Evolutionary conservation across 2,888 invertebrate species (phyloP), one percentile per base, ranked within the genome.

Genomic region (Acrobasis repandana): DNA sequence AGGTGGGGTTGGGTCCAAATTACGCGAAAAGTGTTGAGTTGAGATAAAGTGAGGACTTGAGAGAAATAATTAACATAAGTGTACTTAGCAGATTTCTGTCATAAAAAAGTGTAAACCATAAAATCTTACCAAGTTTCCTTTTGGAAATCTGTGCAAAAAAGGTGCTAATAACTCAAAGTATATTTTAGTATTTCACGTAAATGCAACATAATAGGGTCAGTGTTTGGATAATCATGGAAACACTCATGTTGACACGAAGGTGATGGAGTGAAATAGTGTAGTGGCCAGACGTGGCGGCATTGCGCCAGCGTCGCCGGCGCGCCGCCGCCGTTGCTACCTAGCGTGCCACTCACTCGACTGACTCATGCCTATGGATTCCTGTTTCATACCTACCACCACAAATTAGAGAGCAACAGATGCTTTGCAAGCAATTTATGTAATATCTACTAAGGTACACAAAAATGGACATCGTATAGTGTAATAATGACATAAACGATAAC

Each of bases 281-380:
- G 66, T 65, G 63, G 64, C 61, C 62, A 59, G 65, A 65, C 57
- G 61, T 54, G 47, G 59, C 61, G 65, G 60, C 34, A 65, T 69
- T 70, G 71, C 72, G 71, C 68, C 72, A 76, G 66, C 65, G 69
- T 65, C 70, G 68, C 67, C 65, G 69, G 75, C 75, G 70, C 75
- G 75, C 71, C 79, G 77, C 71, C 75, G 71, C 72, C 73, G n/a
- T 70, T 77, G 73, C 58, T 38, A 16, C 36, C 57, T 58, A 48
- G 52, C n/a, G 52, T 77, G 77, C 70, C 76, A 62, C 65, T 66
- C 67, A 63, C 74, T 65, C 67, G 74, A 71, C 81, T 90, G 90
- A 90, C 86, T 90, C 90, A 90, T 81, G 86, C 79, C 72, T 79
- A 70, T 80, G 88, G 88, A 90, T 86, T 90, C 86, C 81, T 79